Evolutionary conservation across 2,797 vertebrate genomes (phyloP).

Genomic region (Tadarida brasiliensis): DNA sequence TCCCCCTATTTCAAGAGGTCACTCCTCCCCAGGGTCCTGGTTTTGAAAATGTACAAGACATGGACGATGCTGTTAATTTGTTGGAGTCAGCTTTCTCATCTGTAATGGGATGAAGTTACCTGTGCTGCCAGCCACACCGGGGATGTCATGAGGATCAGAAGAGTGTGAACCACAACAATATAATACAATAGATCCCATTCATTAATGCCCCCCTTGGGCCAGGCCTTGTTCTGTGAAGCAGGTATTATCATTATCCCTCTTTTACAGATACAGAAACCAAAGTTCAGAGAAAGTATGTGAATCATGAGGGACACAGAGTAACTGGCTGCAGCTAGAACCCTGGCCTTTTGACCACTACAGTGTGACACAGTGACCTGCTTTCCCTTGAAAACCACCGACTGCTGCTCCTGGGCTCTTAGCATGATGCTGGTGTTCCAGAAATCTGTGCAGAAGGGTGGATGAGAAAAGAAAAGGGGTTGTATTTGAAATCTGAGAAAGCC

Average conservation of each 20-base stretch:
- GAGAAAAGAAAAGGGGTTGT: not conserved
- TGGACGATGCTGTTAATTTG: not conserved
- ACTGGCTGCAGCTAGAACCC: not conserved
- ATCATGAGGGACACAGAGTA: not conserved
- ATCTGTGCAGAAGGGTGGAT: not conserved
- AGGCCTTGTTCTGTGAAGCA: not conserved
- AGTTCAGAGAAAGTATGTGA: not conserved
- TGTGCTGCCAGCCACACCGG: no score
- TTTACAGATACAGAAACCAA: not conserved
- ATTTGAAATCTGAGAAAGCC: not conserved
- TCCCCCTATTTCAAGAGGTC: not conserved
- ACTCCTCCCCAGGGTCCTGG: not conserved
- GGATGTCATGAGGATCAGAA: not conserved
- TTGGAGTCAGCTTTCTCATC: not conserved
- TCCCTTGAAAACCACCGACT: not conserved
- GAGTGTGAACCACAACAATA: not conserved
- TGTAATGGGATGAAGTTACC: constrained; percentile 36
- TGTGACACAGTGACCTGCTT: not conserved
- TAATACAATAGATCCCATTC: not conserved
- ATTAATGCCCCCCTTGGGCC: not conserved
- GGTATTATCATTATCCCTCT: not conserved
- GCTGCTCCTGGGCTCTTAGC: not conserved
- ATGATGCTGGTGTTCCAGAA: not conserved
- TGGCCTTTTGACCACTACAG: not conserved
- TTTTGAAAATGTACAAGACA: not conserved